A percentile compares a stretch with the other conserved stretches of the same genome.
Conservation (phyloP, 1,140 invertebrate genomes). For the Brachionus paranguensis region DNA sequence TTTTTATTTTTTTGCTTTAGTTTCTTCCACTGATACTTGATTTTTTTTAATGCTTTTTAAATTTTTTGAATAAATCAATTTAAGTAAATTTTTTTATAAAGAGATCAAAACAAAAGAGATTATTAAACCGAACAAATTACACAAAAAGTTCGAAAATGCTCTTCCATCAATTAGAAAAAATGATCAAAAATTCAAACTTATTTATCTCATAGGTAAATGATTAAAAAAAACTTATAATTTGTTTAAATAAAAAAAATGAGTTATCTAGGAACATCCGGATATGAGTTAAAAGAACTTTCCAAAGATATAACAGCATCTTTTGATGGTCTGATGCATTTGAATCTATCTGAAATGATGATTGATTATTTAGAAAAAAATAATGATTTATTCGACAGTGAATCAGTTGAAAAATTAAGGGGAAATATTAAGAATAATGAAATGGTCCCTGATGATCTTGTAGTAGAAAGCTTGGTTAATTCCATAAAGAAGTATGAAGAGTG, state of each 20-base stretch:
- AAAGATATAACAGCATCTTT: background rate
- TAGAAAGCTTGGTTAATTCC: background rate
- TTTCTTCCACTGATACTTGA: background rate
- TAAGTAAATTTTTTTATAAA: background rate
- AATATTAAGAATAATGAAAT: background rate
- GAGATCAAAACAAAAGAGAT: background rate
- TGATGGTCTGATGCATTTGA: constrained; percentile 23
- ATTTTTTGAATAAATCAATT: background rate
- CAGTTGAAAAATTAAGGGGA: background rate
- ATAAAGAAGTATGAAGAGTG: background rate
- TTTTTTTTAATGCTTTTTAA: background rate
- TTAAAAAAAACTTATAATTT: background rate
- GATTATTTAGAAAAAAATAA: background rate
- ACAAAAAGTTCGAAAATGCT: background rate
- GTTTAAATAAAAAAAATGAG: background rate
- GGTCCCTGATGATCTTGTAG: background rate
- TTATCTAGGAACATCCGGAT: background rate
- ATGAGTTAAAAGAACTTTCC: background rate
- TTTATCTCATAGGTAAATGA: background rate
- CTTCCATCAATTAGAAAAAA: background rate
- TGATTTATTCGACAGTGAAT: background rate
- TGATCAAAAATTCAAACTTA: background rate
- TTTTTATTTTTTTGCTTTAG: background rate
- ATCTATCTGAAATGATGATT: background rate
- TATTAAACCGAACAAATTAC: background rate